These are phyloP conservation scores for Phengaris arion DNA, from an alignment of 2,888 invertebrate species.

Conservation along the genomic window DNA sequence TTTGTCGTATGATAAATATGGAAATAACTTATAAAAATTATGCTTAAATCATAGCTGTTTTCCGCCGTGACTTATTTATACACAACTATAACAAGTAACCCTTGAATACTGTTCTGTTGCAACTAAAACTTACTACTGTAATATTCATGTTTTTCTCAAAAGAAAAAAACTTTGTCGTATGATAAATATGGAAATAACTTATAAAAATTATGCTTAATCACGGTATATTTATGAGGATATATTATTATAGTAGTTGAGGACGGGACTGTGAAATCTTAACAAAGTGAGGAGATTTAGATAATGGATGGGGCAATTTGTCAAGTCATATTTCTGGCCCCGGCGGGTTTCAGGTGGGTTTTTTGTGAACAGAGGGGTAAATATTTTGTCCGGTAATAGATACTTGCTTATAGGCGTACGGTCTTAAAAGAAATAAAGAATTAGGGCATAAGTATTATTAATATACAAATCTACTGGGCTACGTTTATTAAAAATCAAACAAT, in stretches of 20 bases:
- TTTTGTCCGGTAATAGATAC: no score
- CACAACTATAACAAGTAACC: no score
- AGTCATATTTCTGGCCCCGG: slow-evolving; percentile 20
- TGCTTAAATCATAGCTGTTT: no score
- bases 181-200: neutral
- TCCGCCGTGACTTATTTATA: no score
- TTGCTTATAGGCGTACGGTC: no score
- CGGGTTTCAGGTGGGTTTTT: slow-evolving; percentile 10
- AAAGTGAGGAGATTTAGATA: slow-evolving; percentile 23
- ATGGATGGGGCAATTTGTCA: slow-evolving; percentile 22
- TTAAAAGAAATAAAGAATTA: no score
- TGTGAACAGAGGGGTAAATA: neutral
- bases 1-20: neutral
- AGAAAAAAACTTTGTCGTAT: neutral
- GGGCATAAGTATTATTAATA: no score
- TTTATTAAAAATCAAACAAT: no score
- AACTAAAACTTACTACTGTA: no score
- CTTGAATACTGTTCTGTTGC: no score
- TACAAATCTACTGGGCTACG: no score
- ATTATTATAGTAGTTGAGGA: slow-evolving; percentile 6
- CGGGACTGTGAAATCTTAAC: slow-evolving; percentile 17
- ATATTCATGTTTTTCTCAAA: no score
- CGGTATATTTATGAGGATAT: neutral
- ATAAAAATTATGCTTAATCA: neutral
- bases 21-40: neutral